These are phyloP conservation scores for Caranx ignobilis DNA, from an alignment of 2,113 vertebrate genomes.

Conservation along the genomic window DNA sequence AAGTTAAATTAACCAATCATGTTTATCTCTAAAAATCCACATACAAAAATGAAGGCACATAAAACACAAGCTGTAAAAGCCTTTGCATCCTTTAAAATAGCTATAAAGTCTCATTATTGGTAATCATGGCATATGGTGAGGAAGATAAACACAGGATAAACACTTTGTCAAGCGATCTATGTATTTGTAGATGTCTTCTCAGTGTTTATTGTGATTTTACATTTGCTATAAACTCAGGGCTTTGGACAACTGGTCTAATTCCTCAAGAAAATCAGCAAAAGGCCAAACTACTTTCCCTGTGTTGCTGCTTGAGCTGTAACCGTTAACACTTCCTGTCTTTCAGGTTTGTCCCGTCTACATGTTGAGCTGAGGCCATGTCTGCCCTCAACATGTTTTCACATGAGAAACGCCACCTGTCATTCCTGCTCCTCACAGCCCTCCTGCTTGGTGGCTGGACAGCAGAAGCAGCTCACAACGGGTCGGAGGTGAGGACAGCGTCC, in stretches of 20 bases:
- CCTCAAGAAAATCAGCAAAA: neutral
- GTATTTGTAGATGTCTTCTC: no score
- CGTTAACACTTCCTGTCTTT: conserved; percentile 50
- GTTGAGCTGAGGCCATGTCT: neutral
- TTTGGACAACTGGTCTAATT: neutral
- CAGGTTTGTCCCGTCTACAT: conserved; percentile 53
- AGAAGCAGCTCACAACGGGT: conserved; percentile 12
- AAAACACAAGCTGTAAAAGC: neutral
- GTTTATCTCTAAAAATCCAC: neutral
- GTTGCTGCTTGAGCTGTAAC: neutral
- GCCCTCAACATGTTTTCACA: conserved; percentile 5
- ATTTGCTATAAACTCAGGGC: no score
- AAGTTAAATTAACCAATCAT: neutral
- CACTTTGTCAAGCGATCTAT: no score
- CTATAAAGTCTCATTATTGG: no score
- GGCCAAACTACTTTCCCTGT: neutral
- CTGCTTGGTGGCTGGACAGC: conserved; percentile 28
- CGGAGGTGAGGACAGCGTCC: neutral
- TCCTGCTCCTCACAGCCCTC: conserved; percentile 4
- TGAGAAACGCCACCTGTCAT: neutral
- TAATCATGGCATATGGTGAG: neutral
- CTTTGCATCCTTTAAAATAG: neutral
- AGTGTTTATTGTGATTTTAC: no score
- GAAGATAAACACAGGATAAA: neutral
- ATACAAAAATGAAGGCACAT: neutral